Evolutionary conservation across 2,113 vertebrate species (phyloP).

Genomic region (Melospiza melodia): DNA sequence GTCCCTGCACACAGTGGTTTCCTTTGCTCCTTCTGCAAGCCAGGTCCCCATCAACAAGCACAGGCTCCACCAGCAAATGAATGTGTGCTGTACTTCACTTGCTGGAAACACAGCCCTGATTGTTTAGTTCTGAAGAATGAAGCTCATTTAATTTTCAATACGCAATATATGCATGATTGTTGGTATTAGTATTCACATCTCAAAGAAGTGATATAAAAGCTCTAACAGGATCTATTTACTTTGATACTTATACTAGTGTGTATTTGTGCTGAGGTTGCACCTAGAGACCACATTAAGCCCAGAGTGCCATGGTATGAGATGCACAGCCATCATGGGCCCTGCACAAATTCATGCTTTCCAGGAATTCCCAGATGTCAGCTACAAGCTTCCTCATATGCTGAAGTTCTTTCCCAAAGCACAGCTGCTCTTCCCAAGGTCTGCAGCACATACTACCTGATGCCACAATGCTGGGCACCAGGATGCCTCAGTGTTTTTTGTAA

Average conservation of each 20-base stretch:
- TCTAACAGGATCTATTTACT: not conserved
- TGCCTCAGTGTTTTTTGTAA: not conserved
- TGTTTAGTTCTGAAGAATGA: not conserved
- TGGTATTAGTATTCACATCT: constrained; percentile 3
- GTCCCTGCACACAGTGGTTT: not conserved
- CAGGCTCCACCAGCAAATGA: not conserved
- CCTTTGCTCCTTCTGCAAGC: not conserved
- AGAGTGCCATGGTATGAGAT: not conserved
- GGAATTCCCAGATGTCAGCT: not conserved
- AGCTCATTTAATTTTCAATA: not conserved
- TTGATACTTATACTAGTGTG: not conserved
- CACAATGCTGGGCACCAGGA: not conserved
- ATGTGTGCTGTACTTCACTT: not conserved
- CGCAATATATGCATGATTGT: not conserved
- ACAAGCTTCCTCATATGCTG: not conserved
- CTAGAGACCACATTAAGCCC: not conserved
- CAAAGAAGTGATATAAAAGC: not conserved
- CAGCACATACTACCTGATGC: not conserved
- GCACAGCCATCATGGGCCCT: not conserved
- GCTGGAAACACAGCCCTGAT: not conserved
- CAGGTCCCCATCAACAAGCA: fast-evolving
- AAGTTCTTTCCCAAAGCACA: not conserved
- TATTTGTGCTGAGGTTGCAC: not conserved
- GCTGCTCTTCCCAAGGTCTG: not conserved
- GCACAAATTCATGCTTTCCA: not conserved